Evolutionary conservation across 1,140 invertebrate genomes (phyloP), one percentile per base, ranked within the genome.

Genomic region (Brachionus koreanus): DNA sequence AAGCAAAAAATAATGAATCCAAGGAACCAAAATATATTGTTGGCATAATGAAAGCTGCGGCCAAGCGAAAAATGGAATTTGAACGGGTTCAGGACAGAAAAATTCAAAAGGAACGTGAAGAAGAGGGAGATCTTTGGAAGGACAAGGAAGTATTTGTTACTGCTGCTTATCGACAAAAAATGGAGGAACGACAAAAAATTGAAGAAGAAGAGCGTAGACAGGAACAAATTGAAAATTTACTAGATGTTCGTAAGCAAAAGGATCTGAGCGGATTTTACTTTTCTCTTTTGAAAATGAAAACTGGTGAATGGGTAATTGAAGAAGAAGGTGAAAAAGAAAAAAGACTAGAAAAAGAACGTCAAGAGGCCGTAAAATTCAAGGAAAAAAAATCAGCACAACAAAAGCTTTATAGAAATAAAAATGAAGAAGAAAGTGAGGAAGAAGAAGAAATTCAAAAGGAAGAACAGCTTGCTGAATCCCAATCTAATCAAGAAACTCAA

Each of bases 71-170:
- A 81, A 35, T 83, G 13, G 84, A 85, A 33, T 39, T 42, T 29
- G 69, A 85, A 63, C 52, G 46, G 0, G 61, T 83, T n/a, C 83
- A 85, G 46, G 85, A 85, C 75, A 69, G 85, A 29, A 85, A 85
- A 81, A 84, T 85, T 75, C 79, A 84, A 29, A 84, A 84, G 23
- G 85, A 85, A 82, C 69, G 85, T 25, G 83, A 84, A 65, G 82
- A 81, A 67, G 85, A 85, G 57, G 83, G 82, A 0, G 84, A 82
- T 12, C 63, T 85, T 35, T 85, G 84, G 75, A 82, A n/a, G 9
- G 85, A 85, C 43, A 85, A 85, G 43, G 85, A 85, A 46, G 85
- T 84, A 13, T 85, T 85, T 76, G 83, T 85, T 3, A 85, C 85
- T 0, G 69, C 83, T 29, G 83, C 85, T 12, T 85, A 85, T 61